Conservation (phyloP, 2,888 invertebrate species). For the Drosophila setosimentum region DNA sequence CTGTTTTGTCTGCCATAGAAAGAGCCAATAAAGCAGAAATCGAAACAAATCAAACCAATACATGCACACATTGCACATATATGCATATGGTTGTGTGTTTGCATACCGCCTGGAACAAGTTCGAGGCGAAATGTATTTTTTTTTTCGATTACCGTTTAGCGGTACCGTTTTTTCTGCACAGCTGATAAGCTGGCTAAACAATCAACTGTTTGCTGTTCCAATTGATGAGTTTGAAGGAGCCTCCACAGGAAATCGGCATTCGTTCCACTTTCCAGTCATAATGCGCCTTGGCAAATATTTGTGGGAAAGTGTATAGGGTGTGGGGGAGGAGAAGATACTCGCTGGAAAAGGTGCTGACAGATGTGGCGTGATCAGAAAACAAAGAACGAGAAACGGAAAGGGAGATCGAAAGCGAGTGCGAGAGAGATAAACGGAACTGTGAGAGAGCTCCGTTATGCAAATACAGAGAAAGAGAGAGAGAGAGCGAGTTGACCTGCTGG, state of each 20-base stretch:
- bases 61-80: neutral
- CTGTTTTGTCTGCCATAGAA: conserved; percentile 11
- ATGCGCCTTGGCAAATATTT: neutral
- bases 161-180: neutral
- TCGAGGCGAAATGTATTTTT: conserved; percentile 30
- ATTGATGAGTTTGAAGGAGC: conserved; percentile 27
- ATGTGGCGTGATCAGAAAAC: conserved; percentile 1
- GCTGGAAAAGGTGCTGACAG: neutral
- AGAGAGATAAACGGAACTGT: neutral
- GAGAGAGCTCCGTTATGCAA: neutral
- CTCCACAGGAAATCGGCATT: conserved; percentile 1
- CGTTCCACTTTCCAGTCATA: neutral
- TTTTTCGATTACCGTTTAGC: conserved; percentile 10
- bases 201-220: conserved; percentile 11
- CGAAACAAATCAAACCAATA: conserved; percentile 40
- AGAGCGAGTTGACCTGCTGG: neutral
- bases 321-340: neutral
- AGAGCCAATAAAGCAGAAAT: conserved; percentile 37
- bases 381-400: neutral
- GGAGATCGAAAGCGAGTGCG: neutral
- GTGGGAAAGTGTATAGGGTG: neutral
- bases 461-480: neutral
- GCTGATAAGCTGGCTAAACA: conserved; percentile 33
- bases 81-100: neutral
- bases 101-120: conserved; percentile 41